Evolutionary conservation across 2,797 vertebrate species (phyloP).

Genomic region (Chelon auratus): DNA sequence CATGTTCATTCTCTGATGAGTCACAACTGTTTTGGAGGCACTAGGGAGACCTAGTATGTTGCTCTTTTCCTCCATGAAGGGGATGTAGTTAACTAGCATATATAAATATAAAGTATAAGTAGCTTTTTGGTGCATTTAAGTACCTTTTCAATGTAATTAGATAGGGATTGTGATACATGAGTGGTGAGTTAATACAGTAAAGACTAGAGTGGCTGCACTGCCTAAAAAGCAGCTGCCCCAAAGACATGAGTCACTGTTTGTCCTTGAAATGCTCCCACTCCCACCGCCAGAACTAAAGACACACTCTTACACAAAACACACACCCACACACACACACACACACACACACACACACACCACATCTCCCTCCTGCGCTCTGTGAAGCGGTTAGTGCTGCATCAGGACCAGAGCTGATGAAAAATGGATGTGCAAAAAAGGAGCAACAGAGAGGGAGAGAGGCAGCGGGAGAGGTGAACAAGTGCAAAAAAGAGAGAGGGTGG

Average conservation of each 20-base stretch:
- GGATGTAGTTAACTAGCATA: no score
- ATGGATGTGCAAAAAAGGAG: slow-evolving; percentile 42
- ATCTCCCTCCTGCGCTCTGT: slow-evolving; percentile 31
- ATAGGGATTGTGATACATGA: slow-evolving; percentile 10
- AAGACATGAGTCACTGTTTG: slow-evolving; percentile 63
- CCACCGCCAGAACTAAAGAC: slow-evolving; percentile 40
- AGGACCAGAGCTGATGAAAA: slow-evolving; percentile 29
- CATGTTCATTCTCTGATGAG: no score
- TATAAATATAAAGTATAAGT: no score
- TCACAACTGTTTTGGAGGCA: no score
- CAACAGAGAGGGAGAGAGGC: slow-evolving; percentile 35
- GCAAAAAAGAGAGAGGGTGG: not conserved
- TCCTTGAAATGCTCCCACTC: slow-evolving; percentile 66
- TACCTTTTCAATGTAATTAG: no score
- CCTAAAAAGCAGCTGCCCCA: slow-evolving; percentile 43
- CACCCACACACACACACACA: slow-evolving; percentile 15
- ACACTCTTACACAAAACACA: slow-evolving; percentile 23
- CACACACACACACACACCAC: slow-evolving; percentile 28
- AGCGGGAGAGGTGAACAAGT: slow-evolving; percentile 41
- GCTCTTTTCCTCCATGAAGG: no score
- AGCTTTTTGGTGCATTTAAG: no score
- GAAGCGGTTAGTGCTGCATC: slow-evolving; percentile 70
- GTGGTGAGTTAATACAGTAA: slow-evolving; percentile 35
- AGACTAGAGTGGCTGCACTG: slow-evolving; percentile 20
- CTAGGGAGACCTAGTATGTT: no score